These are phyloP conservation scores for Thunnus thynnus DNA, from an alignment of 2,113 vertebrate species.

Conservation along the genomic window DNA sequence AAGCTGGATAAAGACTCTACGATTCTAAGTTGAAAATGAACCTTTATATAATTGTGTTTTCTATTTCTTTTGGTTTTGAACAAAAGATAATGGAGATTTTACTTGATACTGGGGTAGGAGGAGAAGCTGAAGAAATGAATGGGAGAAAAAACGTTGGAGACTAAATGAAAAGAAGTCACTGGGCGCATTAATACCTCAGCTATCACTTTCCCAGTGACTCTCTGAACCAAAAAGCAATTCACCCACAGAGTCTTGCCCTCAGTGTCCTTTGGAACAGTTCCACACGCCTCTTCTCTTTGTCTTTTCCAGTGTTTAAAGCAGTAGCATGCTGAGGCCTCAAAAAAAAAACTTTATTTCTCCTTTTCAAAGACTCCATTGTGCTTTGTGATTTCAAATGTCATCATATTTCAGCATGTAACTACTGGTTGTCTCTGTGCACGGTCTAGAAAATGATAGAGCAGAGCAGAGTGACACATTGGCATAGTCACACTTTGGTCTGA, in stretches of 20 bases:
- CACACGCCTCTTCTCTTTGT: not conserved
- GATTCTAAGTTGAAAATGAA: no score
- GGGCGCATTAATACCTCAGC: not conserved
- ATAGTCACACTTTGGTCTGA: conserved; percentile 11
- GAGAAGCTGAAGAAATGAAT: not conserved
- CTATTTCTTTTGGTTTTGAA: no score
- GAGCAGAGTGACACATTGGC: conserved; percentile 41
- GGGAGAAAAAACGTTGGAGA: not conserved
- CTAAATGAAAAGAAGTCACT: not conserved
- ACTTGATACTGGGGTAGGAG: not conserved
- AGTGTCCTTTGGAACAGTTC: not conserved
- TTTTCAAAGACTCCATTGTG: conserved; percentile 42
- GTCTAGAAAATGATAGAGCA: conserved; percentile 44
- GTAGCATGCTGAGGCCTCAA: conserved; percentile 1
- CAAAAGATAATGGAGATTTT: no score
- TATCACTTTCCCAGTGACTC: not conserved
- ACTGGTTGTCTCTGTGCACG: conserved; percentile 9
- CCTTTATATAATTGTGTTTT: no score
- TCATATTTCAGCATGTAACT: conserved; percentile 51
- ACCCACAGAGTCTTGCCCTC: not conserved
- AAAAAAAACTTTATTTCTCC: not conserved
- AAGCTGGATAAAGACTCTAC: no score
- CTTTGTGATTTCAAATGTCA: conserved; percentile 38
- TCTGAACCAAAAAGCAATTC: not conserved
- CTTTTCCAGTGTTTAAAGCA: not conserved